These are phyloP conservation scores for Triops cancriformis DNA, from an alignment of 1,140 invertebrate genomes.

Conservation along the genomic window DNA sequence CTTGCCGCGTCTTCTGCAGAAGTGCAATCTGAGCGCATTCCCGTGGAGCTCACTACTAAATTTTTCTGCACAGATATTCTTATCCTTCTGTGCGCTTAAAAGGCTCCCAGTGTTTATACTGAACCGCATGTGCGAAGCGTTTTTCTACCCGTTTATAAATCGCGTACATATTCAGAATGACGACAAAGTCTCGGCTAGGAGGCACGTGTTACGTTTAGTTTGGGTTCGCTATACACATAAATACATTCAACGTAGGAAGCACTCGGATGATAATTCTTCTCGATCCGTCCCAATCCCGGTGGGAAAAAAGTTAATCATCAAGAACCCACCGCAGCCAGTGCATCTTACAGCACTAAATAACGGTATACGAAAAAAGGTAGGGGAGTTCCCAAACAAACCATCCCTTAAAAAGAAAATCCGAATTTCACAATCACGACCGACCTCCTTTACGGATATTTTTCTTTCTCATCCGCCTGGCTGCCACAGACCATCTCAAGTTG, in stretches of 20 bases:
- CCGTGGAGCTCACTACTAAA: no score
- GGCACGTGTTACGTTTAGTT: background rate
- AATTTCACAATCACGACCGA: conserved; percentile 9
- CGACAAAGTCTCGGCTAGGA: background rate
- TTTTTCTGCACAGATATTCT: no score
- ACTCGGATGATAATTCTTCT: background rate
- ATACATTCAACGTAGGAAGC: background rate
- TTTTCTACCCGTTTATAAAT: background rate
- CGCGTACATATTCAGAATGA: background rate
- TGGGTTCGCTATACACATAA: background rate
- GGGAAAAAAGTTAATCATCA: background rate
- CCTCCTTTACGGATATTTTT: conserved; percentile 10
- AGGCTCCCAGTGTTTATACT: background rate
- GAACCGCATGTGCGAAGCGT: background rate
- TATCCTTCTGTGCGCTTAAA: background rate
- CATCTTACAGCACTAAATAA: background rate
- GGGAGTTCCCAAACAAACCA: conserved; percentile 10
- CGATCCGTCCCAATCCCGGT: background rate
- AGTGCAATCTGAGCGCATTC: no score
- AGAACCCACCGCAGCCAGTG: background rate
- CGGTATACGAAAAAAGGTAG: background rate
- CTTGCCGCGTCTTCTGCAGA: background rate
- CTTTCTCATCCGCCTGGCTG: background rate
- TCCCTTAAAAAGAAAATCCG: conserved; percentile 6
- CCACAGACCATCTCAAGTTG: conserved; percentile 4